Evolutionary conservation across 1,140 invertebrate genomes (phyloP), one percentile per base, ranked within the genome.

Genomic region (Pogonognathellus flavescens): DNA sequence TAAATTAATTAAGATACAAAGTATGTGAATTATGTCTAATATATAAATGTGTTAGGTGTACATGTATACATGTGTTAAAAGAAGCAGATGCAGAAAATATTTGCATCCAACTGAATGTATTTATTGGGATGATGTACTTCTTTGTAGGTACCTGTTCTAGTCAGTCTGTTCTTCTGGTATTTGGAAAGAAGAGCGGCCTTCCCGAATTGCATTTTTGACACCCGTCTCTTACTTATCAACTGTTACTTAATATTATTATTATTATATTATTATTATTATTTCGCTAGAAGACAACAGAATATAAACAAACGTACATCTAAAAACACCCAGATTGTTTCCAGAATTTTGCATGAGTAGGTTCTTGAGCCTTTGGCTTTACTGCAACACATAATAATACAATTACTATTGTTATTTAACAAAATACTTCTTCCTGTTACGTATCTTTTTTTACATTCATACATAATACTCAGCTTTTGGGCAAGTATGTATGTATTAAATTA

Each of bases 161-260:
- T 76, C 70, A 76, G 70, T 41, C 70, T 41, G 31, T 76, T 76
- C 70, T 50, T 76, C 70, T 76, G 70, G 25, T 76, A 31, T 66
- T 66, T 25, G 16, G 31, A 31, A 76, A 76, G 70, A 76, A 76
- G 62, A 25, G 49, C 25, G 70, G 31, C 70, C 25, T 76, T 76
- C 70, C 70, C 70, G 70, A 50, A 76, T 76, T 76, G 70, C 70
- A 76, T 76, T 76, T 66, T 76, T 76, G 70, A 76, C 70, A 41
- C 31, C 41, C 70, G 41, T 76, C 70, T 76, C 70, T 76, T 76
- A 76, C 70, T 76, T 76, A 66, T 20, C 25, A 66, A 25, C 62
- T 66, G 25, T 66, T 76, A 76, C 70, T 25, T 25, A 57, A 57
- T 57, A 57, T 57, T 13, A 14, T n/a, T 9, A 57, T 41, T 41